phyloP scores from a whole-genome alignment of 2,113 vertebrate species.

The Salvelinus namaycush region DNA sequence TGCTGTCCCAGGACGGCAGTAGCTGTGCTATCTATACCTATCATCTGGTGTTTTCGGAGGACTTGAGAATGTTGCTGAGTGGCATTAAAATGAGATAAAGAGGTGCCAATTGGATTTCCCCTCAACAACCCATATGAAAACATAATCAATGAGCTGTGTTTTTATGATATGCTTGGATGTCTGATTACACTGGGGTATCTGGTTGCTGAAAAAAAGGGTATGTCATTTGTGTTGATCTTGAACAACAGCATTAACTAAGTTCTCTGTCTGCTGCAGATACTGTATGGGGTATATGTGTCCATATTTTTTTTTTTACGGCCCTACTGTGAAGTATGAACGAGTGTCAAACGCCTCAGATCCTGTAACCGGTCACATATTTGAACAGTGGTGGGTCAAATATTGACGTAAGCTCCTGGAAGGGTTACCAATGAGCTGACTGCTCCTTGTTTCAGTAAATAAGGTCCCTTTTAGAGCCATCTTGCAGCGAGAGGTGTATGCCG shows the following conservation, averaged over 20 bases:
- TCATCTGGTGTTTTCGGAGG: slow-evolving; percentile 4
- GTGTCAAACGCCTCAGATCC: no score
- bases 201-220: slow-evolving; percentile 24
- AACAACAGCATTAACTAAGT: background rate
- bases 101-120: background rate
- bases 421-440: slow-evolving; percentile 1
- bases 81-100: slow-evolving; percentile 15
- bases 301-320: no score
- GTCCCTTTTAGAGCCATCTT: background rate
- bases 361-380: background rate
- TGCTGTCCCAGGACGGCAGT: no score
- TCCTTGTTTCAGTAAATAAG: slow-evolving; percentile 2
- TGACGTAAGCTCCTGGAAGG: background rate
- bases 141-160: slow-evolving; percentile 48
- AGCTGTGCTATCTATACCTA: background rate
- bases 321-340: no score
- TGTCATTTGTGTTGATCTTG: slow-evolving; percentile 21
- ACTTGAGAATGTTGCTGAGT: background rate
- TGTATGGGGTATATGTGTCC: background rate
- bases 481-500: background rate
- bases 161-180: slow-evolving; percentile 41
- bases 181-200: slow-evolving; percentile 40
- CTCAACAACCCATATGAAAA: slow-evolving; percentile 15
- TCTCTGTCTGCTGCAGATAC: background rate
- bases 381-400: slow-evolving; percentile 12